Conservation (phyloP, 2,113 vertebrate genomes). For the Sisor rabdophorus region DNA sequence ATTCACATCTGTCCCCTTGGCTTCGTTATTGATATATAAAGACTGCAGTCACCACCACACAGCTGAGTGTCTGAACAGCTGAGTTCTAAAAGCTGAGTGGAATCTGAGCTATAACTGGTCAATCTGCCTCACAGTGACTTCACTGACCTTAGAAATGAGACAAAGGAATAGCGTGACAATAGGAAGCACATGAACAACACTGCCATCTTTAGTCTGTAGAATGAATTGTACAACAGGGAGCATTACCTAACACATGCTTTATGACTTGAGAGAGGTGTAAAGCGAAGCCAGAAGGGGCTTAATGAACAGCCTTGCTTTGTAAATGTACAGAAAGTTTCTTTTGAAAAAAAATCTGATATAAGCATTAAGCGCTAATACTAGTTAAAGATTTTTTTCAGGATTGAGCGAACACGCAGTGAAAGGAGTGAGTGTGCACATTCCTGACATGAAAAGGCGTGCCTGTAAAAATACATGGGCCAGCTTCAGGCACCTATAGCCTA, state of each 20-base stretch:
- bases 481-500: not conserved
- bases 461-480: not conserved
- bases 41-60: not conserved
- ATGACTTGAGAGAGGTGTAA: not conserved
- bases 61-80: conserved; percentile 10
- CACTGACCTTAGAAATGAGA: conserved; percentile 22
- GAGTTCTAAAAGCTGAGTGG: conserved; percentile 32
- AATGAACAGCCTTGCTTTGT: not conserved
- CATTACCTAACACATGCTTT: not conserved
- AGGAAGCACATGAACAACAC: conserved; percentile 22
- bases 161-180: conserved; percentile 20
- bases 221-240: conserved; percentile 1
- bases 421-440: not conserved
- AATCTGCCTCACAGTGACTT: conserved; percentile 9
- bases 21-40: conserved; percentile 1
- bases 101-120: not conserved
- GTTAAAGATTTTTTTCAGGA: not conserved
- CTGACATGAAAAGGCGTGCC: not conserved
- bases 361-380: not conserved
- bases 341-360: not conserved
- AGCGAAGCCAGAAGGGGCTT: not conserved
- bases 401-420: not conserved
- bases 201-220: conserved; percentile 45
- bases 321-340: not conserved
- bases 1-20: not conserved